A percentile compares a stretch with the other conserved stretches of the same genome.
phyloP scores from a whole-genome alignment of 2,888 invertebrate genomes.

The Agrochola lota region DNA sequence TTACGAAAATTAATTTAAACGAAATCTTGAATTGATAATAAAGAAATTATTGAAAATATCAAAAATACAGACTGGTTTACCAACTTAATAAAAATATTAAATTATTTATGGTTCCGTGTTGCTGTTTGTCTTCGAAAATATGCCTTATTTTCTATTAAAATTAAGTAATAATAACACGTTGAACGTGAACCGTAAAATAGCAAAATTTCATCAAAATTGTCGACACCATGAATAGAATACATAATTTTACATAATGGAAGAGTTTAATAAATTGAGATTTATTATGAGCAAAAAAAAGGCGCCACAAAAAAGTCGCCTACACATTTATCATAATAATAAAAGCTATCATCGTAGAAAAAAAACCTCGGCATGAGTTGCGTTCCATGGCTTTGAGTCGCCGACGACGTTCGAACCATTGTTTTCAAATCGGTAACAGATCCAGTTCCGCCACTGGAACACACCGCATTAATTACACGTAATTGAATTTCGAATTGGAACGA shows the following conservation, averaged over 20 bases:
- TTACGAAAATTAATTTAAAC: constrained; percentile 34
- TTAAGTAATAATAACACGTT: constrained; percentile 30
- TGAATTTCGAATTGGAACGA: constrained; percentile 92
- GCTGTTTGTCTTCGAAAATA: constrained; percentile 6
- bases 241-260: constrained; percentile 55
- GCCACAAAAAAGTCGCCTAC: constrained; percentile 58
- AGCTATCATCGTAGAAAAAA: constrained; percentile 77
- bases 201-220: constrained; percentile 46
- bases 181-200: constrained; percentile 34
- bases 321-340: constrained; percentile 72
- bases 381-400: constrained; percentile 82
- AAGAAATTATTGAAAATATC: not conserved
- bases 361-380: constrained; percentile 80
- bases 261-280: constrained; percentile 61
- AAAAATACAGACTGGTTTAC: not conserved
- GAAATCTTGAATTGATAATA: constrained; percentile 5
- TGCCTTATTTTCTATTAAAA: constrained; percentile 29
- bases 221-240: constrained; percentile 42
- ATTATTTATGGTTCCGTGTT: not conserved
- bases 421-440: constrained; percentile 86
- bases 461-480: constrained; percentile 91
- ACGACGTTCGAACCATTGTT: constrained; percentile 83
- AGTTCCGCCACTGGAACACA: constrained; percentile 86
- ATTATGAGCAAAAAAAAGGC: constrained; percentile 58
- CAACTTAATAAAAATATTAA: not conserved